Base-by-base conservation (phyloP, 1,140 invertebrate species). In the Ptiloglossa arizonensis region DNA sequence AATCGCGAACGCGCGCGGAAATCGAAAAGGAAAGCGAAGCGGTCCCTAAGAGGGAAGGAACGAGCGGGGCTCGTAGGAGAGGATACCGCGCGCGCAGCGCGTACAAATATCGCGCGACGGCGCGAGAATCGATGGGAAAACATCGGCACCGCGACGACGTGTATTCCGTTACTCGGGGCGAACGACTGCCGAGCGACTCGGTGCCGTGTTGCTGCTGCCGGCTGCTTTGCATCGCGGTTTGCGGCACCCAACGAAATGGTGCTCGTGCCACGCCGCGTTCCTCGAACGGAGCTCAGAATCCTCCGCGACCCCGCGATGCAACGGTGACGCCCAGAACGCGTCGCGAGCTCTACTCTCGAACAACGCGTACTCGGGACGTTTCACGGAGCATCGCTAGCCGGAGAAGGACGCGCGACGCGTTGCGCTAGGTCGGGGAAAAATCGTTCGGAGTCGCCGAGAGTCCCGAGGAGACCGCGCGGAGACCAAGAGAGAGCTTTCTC, bases 151-250 rank as follows among this genome's bases (percentile, higher is more conserved):
- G 1, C 38, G 71, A 71, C 71, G 77, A 80, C 71, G 79, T 77
- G 83, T 78, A 81, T 85, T 85, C 83, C 83, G 83, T 85, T 85
- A 85, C 75, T 81, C 79, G 77, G 57, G 64, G 74, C 81, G 82
- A 83, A 83, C 76, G 81, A 75, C 82, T 75, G 64, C 46, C 48
- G 67, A 29, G 50, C 4, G 19, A 52, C 50, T 52, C 50, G 50
- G 22, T 50, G 35, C 35, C 22, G 19, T 50, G 46, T 73, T 35
- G 64, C 24, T n/a, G 67, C 38, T 6, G 44, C 44, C 67, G 8
- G 69, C 29, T 59, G 66, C 50, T 60, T 83, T 19, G 74, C 74
- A 41, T 75, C 81, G 67, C 72, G n/a, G 66, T 79, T 79, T 11
- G 56, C 60, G n/a, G 48, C 56, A 56, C n/a, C 41, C 64, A 70